Percentiles rank a stretch among this genome's conserved stretches.
Conservation (phyloP, 2,113 vertebrate species). For the Numida meleagris region DNA sequence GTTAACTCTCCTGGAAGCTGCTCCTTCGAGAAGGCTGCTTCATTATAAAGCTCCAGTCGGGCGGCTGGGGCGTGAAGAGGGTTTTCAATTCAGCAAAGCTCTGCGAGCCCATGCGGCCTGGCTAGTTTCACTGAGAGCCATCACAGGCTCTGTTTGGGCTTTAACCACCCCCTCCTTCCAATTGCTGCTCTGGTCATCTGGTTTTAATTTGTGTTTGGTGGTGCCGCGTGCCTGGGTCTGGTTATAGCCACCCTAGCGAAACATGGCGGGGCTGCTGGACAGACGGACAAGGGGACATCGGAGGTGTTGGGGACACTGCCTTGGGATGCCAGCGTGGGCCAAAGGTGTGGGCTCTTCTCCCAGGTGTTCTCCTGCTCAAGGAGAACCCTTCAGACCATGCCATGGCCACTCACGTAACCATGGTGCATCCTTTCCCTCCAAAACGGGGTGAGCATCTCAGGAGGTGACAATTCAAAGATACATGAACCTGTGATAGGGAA, state of each 20-base stretch:
- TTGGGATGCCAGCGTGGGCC: neutral
- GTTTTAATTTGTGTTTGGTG: conserved; percentile 66
- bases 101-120: neutral
- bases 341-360: neutral
- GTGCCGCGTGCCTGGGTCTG: neutral
- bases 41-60: neutral
- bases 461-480: neutral
- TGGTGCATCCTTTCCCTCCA: accelerated
- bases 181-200: conserved; percentile 44
- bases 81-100: neutral
- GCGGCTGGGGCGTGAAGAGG: neutral
- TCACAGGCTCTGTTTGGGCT: conserved; percentile 38
- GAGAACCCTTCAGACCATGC: neutral
- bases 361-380: neutral
- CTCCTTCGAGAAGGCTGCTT: neutral
- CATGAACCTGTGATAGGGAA: neutral
- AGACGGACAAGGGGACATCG: neutral
- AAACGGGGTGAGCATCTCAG: neutral
- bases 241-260: conserved; percentile 25
- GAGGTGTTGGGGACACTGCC: neutral
- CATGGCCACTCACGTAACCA: neutral
- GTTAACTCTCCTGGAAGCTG: conserved; percentile 17
- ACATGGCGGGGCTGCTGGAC: accelerated
- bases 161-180: conserved; percentile 6
- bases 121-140: conserved; percentile 31